phyloP scores from a whole-genome alignment of 2,797 vertebrate species.

The Falco concolor region DNA sequence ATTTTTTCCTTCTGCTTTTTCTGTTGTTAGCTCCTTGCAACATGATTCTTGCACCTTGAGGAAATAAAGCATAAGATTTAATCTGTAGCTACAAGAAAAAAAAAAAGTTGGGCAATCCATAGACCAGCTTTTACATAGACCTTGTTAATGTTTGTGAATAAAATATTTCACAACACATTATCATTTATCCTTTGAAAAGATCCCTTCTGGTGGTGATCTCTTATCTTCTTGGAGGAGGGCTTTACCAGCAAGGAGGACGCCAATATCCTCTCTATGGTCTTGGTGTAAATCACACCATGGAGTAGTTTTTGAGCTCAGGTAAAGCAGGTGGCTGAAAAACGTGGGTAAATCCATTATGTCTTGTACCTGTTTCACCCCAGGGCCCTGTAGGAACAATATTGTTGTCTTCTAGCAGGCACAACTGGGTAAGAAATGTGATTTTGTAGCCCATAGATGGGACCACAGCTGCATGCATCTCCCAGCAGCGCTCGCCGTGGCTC shows the following conservation, averaged over 20 bases:
- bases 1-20: neutral
- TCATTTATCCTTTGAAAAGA: neutral
- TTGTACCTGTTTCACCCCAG: neutral
- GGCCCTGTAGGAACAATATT: fast-evolving
- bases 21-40: neutral
- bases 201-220: neutral
- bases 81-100: neutral
- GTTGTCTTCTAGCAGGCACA: neutral
- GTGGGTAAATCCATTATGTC: fast-evolving
- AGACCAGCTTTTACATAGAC: neutral
- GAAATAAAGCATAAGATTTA: neutral
- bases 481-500: fast-evolving
- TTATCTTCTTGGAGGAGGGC: neutral
- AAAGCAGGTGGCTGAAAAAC: neutral
- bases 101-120: neutral
- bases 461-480: neutral
- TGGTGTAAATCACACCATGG: neutral
- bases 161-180: neutral
- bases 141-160: neutral
- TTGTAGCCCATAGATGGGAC: neutral
- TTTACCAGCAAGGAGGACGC: neutral
- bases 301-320: too few relatives aligned
- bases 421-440: fast-evolving
- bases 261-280: neutral
- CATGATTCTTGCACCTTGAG: fast-evolving